Percentiles rank a stretch among this genome's conserved stretches.
These are phyloP conservation scores for Patella caerulea DNA, from an alignment of 2,888 invertebrate genomes.

Conservation along the genomic window DNA sequence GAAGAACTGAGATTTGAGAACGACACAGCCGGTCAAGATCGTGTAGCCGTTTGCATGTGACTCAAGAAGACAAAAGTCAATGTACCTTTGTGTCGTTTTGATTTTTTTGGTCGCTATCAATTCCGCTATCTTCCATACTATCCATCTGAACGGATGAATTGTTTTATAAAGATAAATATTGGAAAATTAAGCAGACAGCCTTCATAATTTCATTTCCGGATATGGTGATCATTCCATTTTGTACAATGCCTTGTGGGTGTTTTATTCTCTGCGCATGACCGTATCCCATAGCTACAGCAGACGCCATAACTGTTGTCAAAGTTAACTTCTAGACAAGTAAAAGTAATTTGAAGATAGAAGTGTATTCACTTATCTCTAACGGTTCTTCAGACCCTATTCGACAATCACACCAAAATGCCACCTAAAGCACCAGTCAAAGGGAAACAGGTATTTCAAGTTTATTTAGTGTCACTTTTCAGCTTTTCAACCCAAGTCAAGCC, in stretches of 20 bases:
- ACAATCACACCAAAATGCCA: constrained; percentile 47
- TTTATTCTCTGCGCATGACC: constrained; percentile 21
- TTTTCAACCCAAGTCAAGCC: too few relatives aligned
- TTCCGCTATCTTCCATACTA: constrained; percentile 66
- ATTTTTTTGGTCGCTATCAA: constrained; percentile 66
- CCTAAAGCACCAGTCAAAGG: constrained; percentile 48
- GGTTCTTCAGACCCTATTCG: too few relatives aligned
- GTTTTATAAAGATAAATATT: neutral
- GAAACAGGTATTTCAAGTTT: constrained; percentile 46
- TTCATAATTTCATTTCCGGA: neutral
- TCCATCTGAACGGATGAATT: constrained; percentile 43
- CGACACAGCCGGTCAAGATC: too few relatives aligned
- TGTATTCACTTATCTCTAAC: too few relatives aligned
- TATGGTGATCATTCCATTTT: neutral
- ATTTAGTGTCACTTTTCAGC: too few relatives aligned
- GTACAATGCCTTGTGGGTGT: neutral
- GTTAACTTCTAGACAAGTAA: too few relatives aligned
- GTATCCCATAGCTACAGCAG: constrained; percentile 36
- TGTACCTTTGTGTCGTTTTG: constrained; percentile 28
- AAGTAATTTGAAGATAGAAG: too few relatives aligned
- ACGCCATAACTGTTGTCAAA: constrained; percentile 27
- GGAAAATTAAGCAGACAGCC: neutral
- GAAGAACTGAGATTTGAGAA: too few relatives aligned
- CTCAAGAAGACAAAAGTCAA: neutral
- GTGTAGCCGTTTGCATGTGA: too few relatives aligned